Conservation (phyloP, 1,140 invertebrate genomes). For the Ostrea denselamellosa region DNA sequence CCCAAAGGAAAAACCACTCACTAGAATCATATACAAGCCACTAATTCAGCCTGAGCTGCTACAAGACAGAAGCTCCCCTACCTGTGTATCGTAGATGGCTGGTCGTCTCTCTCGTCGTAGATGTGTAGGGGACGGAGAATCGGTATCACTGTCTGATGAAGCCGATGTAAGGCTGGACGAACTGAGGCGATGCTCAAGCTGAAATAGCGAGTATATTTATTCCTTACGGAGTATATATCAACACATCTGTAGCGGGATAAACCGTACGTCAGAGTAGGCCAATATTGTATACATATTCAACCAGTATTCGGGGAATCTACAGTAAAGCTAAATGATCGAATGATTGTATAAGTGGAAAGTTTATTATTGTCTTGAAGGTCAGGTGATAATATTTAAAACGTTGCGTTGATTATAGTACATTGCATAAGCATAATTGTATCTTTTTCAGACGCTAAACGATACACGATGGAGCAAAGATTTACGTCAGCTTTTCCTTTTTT, state of each 20-base stretch:
- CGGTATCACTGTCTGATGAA: constrained; percentile 18
- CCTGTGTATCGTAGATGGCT: constrained; percentile 46
- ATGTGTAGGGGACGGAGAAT: constrained; percentile 6
- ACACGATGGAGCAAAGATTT: too few relatives aligned
- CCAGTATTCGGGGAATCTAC: background rate
- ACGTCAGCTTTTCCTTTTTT: too few relatives aligned
- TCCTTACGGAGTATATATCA: background rate
- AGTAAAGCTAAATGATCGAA: background rate
- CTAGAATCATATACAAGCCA: too few relatives aligned
- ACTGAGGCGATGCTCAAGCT: constrained; percentile 27
- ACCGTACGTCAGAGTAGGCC: background rate
- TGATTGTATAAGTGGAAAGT: background rate
- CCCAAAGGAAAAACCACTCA: too few relatives aligned
- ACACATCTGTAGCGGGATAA: background rate
- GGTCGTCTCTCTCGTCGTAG: constrained; percentile 40
- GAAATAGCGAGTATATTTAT: background rate
- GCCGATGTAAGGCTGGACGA: constrained; percentile 42
- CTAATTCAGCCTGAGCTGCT: background rate
- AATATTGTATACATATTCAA: background rate
- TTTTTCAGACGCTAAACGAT: too few relatives aligned
- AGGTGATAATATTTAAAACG: too few relatives aligned
- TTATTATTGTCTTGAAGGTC: background rate
- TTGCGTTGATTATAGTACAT: too few relatives aligned
- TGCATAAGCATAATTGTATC: too few relatives aligned
- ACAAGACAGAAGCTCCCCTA: background rate